Evolutionary conservation across 2,113 vertebrate genomes (phyloP), one percentile per base, ranked within the genome.

Genomic region (Lepus europaeus): DNA sequence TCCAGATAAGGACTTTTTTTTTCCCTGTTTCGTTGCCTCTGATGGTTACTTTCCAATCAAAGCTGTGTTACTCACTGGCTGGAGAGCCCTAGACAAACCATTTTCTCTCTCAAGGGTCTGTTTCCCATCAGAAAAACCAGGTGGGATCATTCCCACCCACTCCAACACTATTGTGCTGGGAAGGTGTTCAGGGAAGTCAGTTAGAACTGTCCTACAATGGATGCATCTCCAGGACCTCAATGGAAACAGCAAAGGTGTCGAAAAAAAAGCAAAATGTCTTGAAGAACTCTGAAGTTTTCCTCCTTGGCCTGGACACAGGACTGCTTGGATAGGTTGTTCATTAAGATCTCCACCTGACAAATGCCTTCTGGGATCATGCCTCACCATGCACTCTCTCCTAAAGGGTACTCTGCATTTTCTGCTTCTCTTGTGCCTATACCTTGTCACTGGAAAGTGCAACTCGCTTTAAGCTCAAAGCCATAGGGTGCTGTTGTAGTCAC

Each of bases 81-180:
- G 27, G 63, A 93, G 76, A 84, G 45, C 51, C 27, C 31, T 45
- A 16, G 66, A 87, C 64, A 93, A 90, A 87, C 33, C 13, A 70
- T 56, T 83, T 87, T 87, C 73, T 95, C 33, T 90, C 49, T 87
- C 78, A 51, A 83, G 64, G 22, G 23, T 88, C 77, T 90, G 61
- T 77, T 95, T 93, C 85, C 56, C 86, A 39, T 69, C 88, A 91
- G 68, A 87, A 93, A 89, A 72, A 33, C 72, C n/a, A 12, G 16
- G 25, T 68, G 22, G 33, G 9, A 16, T 74, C 63, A 31, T 69
- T 27, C 25, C 72, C 31, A 53, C 49, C 56, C 73, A 31, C 39
- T 51, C 20, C 29, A 69, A 78, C 25, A 33, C 45, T 5, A 13
- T 19, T 12, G 69, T 10, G 11, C 59, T 23, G 0, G 29, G 72